Evolutionary conservation across 2,888 invertebrate genomes (phyloP).

Genomic region (Synanthedon tipuliformis): DNA sequence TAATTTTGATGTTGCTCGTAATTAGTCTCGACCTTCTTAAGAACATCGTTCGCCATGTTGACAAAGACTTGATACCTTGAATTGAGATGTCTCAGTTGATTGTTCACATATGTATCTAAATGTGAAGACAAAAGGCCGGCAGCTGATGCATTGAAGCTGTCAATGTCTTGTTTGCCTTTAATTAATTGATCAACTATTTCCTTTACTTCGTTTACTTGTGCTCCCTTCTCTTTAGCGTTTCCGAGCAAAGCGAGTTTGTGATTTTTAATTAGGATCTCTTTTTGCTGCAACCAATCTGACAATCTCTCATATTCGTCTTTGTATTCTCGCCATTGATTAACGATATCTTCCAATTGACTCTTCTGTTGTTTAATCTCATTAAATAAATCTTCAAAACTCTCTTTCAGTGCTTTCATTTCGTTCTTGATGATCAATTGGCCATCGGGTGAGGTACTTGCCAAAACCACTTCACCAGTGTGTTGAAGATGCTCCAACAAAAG

Average conservation of each 20-base stretch:
- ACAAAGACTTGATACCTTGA: constrained; percentile 90
- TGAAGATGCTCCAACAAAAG: constrained; percentile 86
- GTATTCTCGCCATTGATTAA: constrained; percentile 88
- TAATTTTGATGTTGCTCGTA: constrained; percentile 87
- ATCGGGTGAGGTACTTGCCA: constrained; percentile 83
- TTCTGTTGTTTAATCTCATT: constrained; percentile 89
- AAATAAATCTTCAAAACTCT: constrained; percentile 86
- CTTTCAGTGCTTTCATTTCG: constrained; percentile 86
- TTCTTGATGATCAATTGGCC: constrained; percentile 85
- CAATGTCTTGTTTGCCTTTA: constrained; percentile 85
- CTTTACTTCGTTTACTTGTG: constrained; percentile 84
- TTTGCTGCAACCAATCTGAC: constrained; percentile 93
- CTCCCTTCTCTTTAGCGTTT: constrained; percentile 84
- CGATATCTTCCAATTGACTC: constrained; percentile 82
- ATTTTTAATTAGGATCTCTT: constrained; percentile 89
- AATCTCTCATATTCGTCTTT: constrained; percentile 93
- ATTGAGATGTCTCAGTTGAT: constrained; percentile 86
- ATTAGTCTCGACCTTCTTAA: constrained; percentile 91
- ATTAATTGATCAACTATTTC: constrained; percentile 79
- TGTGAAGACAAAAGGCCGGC: constrained; percentile 83
- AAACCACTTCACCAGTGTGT: constrained; percentile 87
- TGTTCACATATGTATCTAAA: constrained; percentile 87
- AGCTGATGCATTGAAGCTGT: constrained; percentile 84
- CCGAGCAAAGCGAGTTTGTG: constrained; percentile 87
- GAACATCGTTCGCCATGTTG: constrained; percentile 88